phyloP scores from a whole-genome alignment of 1,140 invertebrate species.

The Dendrolimus punctatus region DNA sequence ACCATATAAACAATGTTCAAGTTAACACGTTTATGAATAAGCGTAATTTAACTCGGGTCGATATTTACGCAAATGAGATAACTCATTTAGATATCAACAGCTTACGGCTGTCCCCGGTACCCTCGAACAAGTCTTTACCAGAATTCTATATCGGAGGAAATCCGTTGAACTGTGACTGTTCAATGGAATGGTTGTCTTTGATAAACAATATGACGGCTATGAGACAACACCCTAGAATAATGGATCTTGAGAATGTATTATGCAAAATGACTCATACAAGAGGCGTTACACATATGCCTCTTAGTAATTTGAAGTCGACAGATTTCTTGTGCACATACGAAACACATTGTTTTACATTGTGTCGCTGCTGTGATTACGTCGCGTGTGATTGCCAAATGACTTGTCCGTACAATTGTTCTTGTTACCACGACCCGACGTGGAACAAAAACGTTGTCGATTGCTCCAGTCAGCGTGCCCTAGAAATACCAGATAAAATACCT shows the following conservation, averaged over 20 bases:
- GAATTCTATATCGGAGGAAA: slow-evolving; percentile 93
- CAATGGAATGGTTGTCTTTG: slow-evolving; percentile 92
- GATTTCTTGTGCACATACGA: slow-evolving; percentile 93
- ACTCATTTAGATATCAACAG: slow-evolving; percentile 86
- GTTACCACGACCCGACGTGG: slow-evolving; percentile 94
- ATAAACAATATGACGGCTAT: slow-evolving; percentile 88
- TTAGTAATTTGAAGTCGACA: slow-evolving; percentile 77
- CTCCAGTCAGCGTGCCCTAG: slow-evolving; percentile 79
- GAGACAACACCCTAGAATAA: slow-evolving; percentile 86
- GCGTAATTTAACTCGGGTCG: slow-evolving; percentile 85
- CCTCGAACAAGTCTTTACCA: slow-evolving; percentile 79
- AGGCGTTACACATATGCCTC: slow-evolving; percentile 77
- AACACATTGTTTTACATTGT: slow-evolving; percentile 92
- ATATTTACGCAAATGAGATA: slow-evolving; percentile 91
- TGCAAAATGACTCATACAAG: slow-evolving; percentile 86
- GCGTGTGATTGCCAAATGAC: slow-evolving; percentile 97
- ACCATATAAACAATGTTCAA: slow-evolving; percentile 85
- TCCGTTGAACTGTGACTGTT: slow-evolving; percentile 92
- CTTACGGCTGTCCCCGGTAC: slow-evolving; percentile 80
- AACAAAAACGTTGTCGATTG: slow-evolving; percentile 94
- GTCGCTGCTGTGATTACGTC: slow-evolving; percentile 95
- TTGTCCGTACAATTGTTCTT: slow-evolving; percentile 91
- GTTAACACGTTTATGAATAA: slow-evolving; percentile 91
- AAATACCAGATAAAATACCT: slow-evolving; percentile 88
- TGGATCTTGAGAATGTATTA: slow-evolving; percentile 89